Evolutionary conservation across 2,888 invertebrate species (phyloP).

Genomic region (Drosophila yooni): DNA sequence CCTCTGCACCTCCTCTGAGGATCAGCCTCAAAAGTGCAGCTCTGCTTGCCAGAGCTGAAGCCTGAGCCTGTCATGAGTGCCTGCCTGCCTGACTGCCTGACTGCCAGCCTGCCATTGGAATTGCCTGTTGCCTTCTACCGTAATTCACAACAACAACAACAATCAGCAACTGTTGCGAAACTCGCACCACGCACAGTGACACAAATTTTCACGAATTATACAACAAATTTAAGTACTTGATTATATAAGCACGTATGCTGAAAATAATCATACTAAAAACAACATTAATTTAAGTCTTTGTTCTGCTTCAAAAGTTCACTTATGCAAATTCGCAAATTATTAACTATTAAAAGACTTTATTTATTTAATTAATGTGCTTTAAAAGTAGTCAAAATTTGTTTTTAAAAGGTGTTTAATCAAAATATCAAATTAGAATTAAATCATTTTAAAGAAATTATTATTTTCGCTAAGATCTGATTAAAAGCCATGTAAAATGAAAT

Average conservation of each 20-base stretch:
- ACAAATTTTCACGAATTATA: not conserved
- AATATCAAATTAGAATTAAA: not conserved
- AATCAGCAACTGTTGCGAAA: constrained; percentile 69
- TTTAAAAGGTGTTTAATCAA: not conserved
- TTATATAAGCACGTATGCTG: not conserved
- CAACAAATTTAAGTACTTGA: not conserved
- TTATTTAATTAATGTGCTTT: not conserved
- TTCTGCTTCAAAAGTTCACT: not conserved
- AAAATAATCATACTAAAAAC: not conserved
- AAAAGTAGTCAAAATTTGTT: not conserved
- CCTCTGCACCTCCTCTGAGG: constrained; percentile 24
- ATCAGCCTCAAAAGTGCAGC: constrained; percentile 65
- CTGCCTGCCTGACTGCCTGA: constrained; percentile 26
- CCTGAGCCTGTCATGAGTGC: constrained; percentile 49
- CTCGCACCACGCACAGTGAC: constrained; percentile 46
- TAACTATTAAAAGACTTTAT: not conserved
- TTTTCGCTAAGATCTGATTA: not conserved
- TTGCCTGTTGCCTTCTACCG: constrained; percentile 75
- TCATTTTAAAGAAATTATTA: not conserved
- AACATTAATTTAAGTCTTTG: not conserved
- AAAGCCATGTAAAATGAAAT: not conserved
- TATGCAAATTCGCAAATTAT: not conserved
- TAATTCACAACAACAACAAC: constrained; percentile 71
- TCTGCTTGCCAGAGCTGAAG: constrained; percentile 17
- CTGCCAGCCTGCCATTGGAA: constrained; percentile 39